Evolutionary conservation across 2,888 invertebrate species (phyloP), one percentile per base, ranked within the genome.

Genomic region (Oligia fasciuncula): DNA sequence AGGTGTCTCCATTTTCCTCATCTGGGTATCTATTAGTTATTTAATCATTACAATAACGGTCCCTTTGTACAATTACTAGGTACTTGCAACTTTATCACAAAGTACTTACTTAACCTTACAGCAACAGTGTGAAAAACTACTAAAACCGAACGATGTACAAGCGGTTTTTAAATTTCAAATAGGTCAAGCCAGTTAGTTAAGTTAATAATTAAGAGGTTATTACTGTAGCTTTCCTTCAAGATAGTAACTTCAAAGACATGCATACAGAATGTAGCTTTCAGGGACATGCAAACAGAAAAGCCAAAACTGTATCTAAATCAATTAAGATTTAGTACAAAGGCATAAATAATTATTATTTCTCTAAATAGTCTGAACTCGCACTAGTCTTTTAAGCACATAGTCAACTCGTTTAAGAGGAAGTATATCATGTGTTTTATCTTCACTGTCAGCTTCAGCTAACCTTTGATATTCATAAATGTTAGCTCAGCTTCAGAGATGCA

Each of bases 391-490:
- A 35, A 74, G 5, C 11, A 63, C 35, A 49, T 57, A 60, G 17
- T 43, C 19, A 49, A 23, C 43, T 72, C 4, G 23, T 29, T 40
- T 51, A 82, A 43, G 54, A 49, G 19, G 57, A 68, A 72, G 43
- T 57, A 63, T 19, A 69, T 8, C 35, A 51, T 69, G 29, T 73
- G 65, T 77, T 67, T 69, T 49, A 69, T 60, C 68, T 60, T 40
- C 11, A 8, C 60, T 62, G 60, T 54, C 60, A 76, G 54, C 63
- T 65, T 69, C 51, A 72, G 51, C 35, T 60, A 66, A 62, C 74
- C 84, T 83, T 83, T 83, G 79, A 83, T 83, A 83, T 83, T 83
- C 74, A 79, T 75, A 83, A 75, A 83, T 69, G 83, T 83, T 79
- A 68, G 68, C 84, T 75, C 17, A 83, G 62, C 71, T 51, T 46